phyloP scores from a whole-genome alignment of 2,113 vertebrate genomes.

The Archocentrus centrarchus region DNA sequence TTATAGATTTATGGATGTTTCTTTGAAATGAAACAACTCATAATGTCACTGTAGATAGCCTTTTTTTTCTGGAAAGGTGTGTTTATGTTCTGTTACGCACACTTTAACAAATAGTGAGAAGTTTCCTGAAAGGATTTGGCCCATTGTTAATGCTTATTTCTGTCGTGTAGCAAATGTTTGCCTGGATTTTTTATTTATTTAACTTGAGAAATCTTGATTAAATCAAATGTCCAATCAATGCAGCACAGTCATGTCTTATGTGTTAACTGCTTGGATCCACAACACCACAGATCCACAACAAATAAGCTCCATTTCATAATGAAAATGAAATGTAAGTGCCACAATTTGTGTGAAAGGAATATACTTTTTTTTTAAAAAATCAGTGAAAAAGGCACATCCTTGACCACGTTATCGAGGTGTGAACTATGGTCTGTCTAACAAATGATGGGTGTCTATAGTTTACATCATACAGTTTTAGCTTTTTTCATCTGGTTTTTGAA shows the following conservation, averaged over 20 bases:
- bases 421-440: background rate
- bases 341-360: background rate
- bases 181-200: too few relatives aligned
- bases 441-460: background rate
- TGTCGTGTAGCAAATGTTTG: background rate
- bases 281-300: background rate
- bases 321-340: background rate
- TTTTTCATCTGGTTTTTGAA: background rate
- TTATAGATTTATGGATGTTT: background rate
- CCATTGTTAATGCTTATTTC: background rate
- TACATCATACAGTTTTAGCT: background rate
- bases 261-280: background rate
- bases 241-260: background rate
- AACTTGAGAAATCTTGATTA: background rate
- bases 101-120: background rate
- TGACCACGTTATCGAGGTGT: too few relatives aligned
- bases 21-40: background rate
- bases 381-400: too few relatives aligned
- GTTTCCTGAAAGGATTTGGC: background rate
- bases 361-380: too few relatives aligned
- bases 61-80: background rate
- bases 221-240: slow-evolving; percentile 14
- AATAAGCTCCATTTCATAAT: background rate
- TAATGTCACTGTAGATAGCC: background rate
- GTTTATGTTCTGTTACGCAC: background rate